Percentiles rank a stretch among this genome's conserved stretches.
These are phyloP conservation scores for Tethea ocularis DNA, from an alignment of 2,888 invertebrate genomes.

Conservation along the genomic window DNA sequence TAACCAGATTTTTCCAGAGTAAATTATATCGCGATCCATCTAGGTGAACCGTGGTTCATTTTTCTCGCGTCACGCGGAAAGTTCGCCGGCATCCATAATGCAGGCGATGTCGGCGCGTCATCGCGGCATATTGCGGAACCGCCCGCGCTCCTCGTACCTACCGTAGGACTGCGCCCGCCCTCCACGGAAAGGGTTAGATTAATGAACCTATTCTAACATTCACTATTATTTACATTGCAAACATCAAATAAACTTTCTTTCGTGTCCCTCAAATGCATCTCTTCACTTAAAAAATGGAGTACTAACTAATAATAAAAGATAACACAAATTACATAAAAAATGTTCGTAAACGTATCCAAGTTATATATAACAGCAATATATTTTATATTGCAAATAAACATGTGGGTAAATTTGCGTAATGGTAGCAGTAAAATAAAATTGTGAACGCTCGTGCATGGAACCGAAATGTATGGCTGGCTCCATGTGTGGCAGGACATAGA, in stretches of 20 bases:
- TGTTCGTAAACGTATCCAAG: constrained; percentile 38
- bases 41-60: constrained; percentile 73
- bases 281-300: background rate
- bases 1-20: constrained; percentile 38
- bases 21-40: constrained; percentile 73
- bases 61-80: constrained; percentile 80
- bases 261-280: background rate
- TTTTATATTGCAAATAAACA: constrained; percentile 82
- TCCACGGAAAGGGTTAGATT: constrained; percentile 68
- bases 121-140: constrained; percentile 71
- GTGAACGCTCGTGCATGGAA: constrained; percentile 39
- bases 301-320: constrained; percentile 18
- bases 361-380: constrained; percentile 64
- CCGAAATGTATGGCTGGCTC: background rate
- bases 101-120: constrained; percentile 79
- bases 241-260: background rate
- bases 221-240: background rate
- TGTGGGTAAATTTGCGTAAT: constrained; percentile 82
- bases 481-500: background rate
- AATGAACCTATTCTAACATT: constrained; percentile 53
- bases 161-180: constrained; percentile 24
- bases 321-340: constrained; percentile 33
- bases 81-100: constrained; percentile 79
- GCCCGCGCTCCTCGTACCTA: constrained; percentile 19
- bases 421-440: constrained; percentile 67